Evolutionary conservation across 2,113 vertebrate species (phyloP).

Genomic region (Sinocyclocheilus rhinocerous): DNA sequence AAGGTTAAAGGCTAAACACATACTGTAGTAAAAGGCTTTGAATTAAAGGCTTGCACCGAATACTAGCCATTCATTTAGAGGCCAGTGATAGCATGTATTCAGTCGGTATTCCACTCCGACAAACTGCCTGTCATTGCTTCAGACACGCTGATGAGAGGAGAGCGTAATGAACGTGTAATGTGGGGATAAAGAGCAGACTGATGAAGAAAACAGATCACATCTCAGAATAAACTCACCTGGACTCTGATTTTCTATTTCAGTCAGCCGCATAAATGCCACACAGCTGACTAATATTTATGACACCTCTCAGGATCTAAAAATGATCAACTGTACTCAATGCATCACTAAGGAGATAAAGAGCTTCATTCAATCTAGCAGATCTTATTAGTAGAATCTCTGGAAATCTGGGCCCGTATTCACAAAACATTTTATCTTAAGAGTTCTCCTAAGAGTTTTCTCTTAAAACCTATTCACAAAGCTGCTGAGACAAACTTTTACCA

Average conservation of each 20-base stretch:
- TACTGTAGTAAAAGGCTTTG: constrained; percentile 48
- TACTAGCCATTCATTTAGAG: constrained; percentile 56
- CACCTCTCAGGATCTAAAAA: background rate
- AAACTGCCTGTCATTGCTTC: constrained; percentile 58
- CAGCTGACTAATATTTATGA: background rate
- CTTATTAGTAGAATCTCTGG: background rate
- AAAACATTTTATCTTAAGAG: too few species aligned
- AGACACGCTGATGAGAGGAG: constrained; percentile 57
- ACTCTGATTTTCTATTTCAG: constrained; percentile 22
- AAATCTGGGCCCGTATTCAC: too few species aligned
- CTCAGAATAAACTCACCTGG: constrained; percentile 46
- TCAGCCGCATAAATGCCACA: background rate
- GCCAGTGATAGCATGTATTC: constrained; percentile 54
- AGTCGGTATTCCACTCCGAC: constrained; percentile 36
- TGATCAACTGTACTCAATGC: background rate
- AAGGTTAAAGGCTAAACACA: constrained; percentile 59
- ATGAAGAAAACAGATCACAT: constrained; percentile 21
- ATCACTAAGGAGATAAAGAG: background rate
- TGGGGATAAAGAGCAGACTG: constrained; percentile 31
- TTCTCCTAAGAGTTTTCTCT: too few species aligned
- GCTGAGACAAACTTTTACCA: too few species aligned
- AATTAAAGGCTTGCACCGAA: constrained; percentile 56
- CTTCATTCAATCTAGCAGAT: background rate
- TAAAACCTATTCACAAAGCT: too few species aligned
- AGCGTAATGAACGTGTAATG: constrained; percentile 45